Evolutionary conservation across 2,888 invertebrate genomes (phyloP), one percentile per base, ranked within the genome.

Genomic region (Acanthosepion esculentum): DNA sequence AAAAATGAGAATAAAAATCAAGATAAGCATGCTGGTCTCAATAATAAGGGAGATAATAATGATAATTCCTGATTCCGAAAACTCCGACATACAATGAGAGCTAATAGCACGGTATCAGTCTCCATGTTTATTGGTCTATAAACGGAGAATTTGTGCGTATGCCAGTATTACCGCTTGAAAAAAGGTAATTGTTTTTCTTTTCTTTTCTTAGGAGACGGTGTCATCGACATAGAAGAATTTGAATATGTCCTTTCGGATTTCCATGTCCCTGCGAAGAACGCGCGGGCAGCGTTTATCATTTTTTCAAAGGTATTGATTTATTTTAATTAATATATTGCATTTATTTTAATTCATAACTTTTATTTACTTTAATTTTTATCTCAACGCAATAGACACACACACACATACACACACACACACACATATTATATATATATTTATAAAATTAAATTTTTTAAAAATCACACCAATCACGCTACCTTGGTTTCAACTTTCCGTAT

Each of bases 191-290:
- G 23, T 59, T 5, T 20, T n/a, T 33, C 12, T 12, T 78, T 78
- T 78, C 78, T 78, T 15, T 78, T 23, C 92, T 18, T 95, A 97
- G 97, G 96, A 23, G 97, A 97, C 94, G 97, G 97, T 0, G 94
- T 95, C 10, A 95, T 97, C 4, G 97, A 97, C 95, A 95, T 95
- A 7, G 97, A 97, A 33, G 97, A 97, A 95, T 97, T 96, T 94
- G 97, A 97, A 94, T 97, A 97, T 95, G 97, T 97, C 2, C 95
- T 97, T 94, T 96, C 96, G 41, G 96, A 97, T 53, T 97, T 97
- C 95, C 96, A 96, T 10, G 96, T 97, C 8, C 96, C 97, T 1
- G 95, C 96, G 2, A 96, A 96, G 95, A 96, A 97, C 50, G 97
- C 97, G n/a, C 95, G 96, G 94, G 95, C 96, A 18, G 97, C 97